Evolutionary conservation across 2,888 invertebrate genomes (phyloP).

Genomic region (Thymelicus sylvestris): DNA sequence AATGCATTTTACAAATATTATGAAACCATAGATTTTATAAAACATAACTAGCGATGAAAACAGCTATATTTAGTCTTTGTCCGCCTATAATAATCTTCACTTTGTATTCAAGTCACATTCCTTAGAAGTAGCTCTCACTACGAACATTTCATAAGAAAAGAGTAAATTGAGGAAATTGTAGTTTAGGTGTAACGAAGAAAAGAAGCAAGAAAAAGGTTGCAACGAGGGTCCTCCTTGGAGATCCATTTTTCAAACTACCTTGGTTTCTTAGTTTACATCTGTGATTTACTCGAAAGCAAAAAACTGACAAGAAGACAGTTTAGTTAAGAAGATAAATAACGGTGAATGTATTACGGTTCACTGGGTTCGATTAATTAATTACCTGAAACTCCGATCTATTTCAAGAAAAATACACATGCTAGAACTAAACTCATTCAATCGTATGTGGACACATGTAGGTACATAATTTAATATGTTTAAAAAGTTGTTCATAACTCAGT

Average conservation of each 20-base stretch:
- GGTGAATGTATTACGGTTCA: constrained; percentile 13
- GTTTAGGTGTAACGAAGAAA: constrained; percentile 58
- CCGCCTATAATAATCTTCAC: too few relatives aligned
- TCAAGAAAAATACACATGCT: too few relatives aligned
- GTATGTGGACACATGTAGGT: too few relatives aligned
- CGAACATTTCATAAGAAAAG: constrained; percentile 44
- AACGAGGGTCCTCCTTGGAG: constrained; percentile 63
- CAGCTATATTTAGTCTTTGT: too few relatives aligned
- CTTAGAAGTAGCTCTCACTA: constrained; percentile 21
- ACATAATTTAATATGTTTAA: too few relatives aligned
- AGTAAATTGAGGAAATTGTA: constrained; percentile 68
- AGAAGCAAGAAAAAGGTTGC: constrained; percentile 62
- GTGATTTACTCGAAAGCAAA: constrained; percentile 59
- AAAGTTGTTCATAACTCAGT: too few relatives aligned
- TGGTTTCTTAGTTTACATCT: constrained; percentile 66
- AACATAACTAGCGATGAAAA: too few relatives aligned
- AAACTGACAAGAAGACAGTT: constrained; percentile 30
- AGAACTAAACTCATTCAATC: too few relatives aligned
- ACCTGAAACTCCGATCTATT: too few relatives aligned
- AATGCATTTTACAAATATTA: too few relatives aligned
- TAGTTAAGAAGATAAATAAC: constrained; percentile 32
- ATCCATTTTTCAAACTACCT: constrained; percentile 74
- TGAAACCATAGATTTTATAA: too few relatives aligned
- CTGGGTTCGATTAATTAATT: not conserved
- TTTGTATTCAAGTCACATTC: constrained; percentile 21